A percentile compares a stretch with the other conserved stretches of the same genome.
Evolutionary conservation across 2,888 invertebrate species (phyloP).

Genomic region (Melitaea athalia): DNA sequence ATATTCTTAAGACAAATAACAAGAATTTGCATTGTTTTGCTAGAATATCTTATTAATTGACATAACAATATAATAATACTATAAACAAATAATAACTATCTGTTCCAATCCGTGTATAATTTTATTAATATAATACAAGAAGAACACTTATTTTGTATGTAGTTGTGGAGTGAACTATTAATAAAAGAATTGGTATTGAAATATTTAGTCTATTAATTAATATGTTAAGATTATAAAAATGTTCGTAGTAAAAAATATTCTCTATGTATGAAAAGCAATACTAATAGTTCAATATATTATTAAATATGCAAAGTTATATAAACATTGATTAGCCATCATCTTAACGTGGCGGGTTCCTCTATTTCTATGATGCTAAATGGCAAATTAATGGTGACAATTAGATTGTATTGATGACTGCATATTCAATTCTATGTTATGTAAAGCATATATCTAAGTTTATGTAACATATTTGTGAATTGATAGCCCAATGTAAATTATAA

Average conservation of each 20-base stretch:
- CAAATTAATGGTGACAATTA: too few species aligned
- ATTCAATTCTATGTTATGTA: too few species aligned
- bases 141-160: slow-evolving; percentile 64
- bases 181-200: slow-evolving; percentile 59
- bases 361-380: background rate
- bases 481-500: background rate
- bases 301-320: background rate
- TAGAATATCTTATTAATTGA: slow-evolving; percentile 41
- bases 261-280: background rate
- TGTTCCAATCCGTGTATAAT: slow-evolving; percentile 49
- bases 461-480: background rate
- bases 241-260: background rate
- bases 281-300: background rate
- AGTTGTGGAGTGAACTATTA: slow-evolving; percentile 63
- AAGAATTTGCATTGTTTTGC: slow-evolving; percentile 23
- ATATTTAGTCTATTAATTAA: slow-evolving; percentile 42
- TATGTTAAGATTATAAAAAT: background rate
- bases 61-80: slow-evolving; percentile 41
- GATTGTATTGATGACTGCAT: too few species aligned
- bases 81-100: slow-evolving; percentile 29
- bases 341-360: background rate
- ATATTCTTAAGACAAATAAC: slow-evolving; percentile 13
- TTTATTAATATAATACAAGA: slow-evolving; percentile 64
- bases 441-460: background rate
- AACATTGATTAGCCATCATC: too few species aligned